Base-by-base conservation (phyloP, 2,888 invertebrate species). In the Sinhomidia bicolor region DNA sequence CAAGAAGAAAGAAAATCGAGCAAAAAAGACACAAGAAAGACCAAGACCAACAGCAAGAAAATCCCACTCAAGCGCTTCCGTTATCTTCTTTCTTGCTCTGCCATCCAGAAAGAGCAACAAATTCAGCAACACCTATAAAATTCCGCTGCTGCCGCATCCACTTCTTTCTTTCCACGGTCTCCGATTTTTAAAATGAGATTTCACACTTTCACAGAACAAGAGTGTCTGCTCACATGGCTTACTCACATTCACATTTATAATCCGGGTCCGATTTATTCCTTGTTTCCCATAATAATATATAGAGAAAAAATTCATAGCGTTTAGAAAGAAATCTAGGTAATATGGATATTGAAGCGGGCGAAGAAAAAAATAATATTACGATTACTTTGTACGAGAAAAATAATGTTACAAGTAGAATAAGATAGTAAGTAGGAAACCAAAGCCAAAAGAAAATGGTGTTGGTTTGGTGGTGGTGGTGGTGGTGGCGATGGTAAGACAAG, bases 131-230 rank as follows among this genome's bases (percentile, higher is more conserved):
- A 51, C 26, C 32, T 76, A 36, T 76, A 76, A 85, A 85, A 36
- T 85, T 32, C 26, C 32, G 79, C 54, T 23, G 36, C 65, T 3
- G 9, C 20, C 17, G 36, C 9, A 6, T 71, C 12, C 20, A 1
- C 20, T 76, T 26, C 51, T n/a, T n/a, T n/a, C n/a, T 79, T 76
- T 76, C 36, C 85, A 85, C 85, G 85, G 78, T 85, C 26, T 10
- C 23, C 78, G 85, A 79, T 79, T 85, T 85, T 62, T 32, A 85
- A 85, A 85, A 85, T 85, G 85, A 85, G 85, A 85, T 85, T 85
- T 85, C 79, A 85, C 85, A 85, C 85, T 62, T 85, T 60, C 32
- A 26, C 36, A 57, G 51, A 76, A 80, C 23, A 54, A 60, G 1
- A 9, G 20, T 36, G 17, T 71, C 26, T 44, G 36, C 9, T 2